phyloP scores from a whole-genome alignment of 2,888 invertebrate species.

The Tyria jacobaeae region DNA sequence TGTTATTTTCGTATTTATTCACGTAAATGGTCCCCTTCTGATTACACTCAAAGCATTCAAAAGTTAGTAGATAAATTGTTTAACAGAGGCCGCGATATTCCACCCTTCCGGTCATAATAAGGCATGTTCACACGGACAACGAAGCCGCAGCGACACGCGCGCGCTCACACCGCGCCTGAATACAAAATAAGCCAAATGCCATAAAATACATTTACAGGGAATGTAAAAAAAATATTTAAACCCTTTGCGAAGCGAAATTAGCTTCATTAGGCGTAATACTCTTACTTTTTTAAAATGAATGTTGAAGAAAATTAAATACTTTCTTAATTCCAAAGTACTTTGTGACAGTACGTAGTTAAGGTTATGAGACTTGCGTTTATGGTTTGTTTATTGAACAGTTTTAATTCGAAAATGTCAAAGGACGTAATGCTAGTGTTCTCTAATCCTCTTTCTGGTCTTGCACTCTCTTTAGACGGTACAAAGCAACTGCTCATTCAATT shows the following conservation, averaged over 20 bases:
- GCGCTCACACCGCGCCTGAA: constrained; percentile 39
- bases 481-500: too few relatives aligned
- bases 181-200: constrained; percentile 38
- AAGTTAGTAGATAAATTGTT: constrained; percentile 31
- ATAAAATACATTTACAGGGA: constrained; percentile 30
- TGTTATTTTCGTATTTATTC: not conserved
- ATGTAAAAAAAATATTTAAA: constrained; percentile 21
- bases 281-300: constrained; percentile 44
- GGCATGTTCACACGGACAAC: constrained; percentile 33
- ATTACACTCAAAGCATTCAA: constrained; percentile 21
- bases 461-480: too few relatives aligned
- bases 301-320: constrained; percentile 32
- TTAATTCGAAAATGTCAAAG: not conserved
- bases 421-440: not conserved
- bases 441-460: too few relatives aligned
- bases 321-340: constrained; percentile 20
- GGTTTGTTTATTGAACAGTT: not conserved
- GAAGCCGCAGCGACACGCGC: constrained; percentile 36
- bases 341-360: not conserved
- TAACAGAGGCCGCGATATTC: constrained; percentile 33
- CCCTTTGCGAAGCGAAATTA: constrained; percentile 31
- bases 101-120: constrained; percentile 30
- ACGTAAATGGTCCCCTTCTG: constrained; percentile 20
- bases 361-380: not conserved
- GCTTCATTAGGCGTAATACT: constrained; percentile 35